These are phyloP conservation scores for Glaucomys volans DNA, from an alignment of 2,113 vertebrate genomes.

Conservation along the genomic window DNA sequence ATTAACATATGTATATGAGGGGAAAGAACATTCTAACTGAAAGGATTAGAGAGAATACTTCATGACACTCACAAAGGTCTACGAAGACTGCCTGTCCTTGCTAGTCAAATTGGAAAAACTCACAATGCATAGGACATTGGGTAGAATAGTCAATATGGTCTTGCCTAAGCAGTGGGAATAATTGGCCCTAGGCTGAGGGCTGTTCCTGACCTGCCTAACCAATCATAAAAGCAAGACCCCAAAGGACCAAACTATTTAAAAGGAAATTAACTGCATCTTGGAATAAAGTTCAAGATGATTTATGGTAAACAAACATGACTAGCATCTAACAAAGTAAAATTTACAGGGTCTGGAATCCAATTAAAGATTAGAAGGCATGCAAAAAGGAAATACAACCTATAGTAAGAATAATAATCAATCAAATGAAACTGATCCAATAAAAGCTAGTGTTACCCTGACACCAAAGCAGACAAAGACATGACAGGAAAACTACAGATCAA, in stretches of 20 bases:
- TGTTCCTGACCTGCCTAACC: neutral
- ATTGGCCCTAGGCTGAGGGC: neutral
- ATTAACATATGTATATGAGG: neutral
- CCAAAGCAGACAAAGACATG: neutral
- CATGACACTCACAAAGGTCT: neutral
- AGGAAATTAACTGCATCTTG: neutral
- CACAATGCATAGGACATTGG: neutral
- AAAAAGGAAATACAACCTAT: neutral
- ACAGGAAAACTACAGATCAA: neutral
- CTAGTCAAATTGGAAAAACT: neutral
- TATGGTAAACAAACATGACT: neutral
- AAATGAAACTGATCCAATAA: constrained; percentile 20
- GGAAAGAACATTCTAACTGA: constrained; percentile 11
- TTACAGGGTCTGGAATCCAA: neutral
- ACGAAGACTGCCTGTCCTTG: neutral
- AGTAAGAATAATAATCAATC: neutral
- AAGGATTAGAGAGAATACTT: neutral
- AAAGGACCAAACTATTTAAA: constrained; percentile 13
- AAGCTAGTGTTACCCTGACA: neutral
- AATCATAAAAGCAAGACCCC: constrained; percentile 19
- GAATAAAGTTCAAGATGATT: neutral
- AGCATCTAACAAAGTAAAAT: constrained; percentile 1
- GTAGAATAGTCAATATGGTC: neutral
- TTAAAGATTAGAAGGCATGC: neutral
- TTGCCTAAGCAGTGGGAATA: neutral